A percentile compares a stretch with the other conserved stretches of the same genome.
phyloP scores from a whole-genome alignment of 1,140 invertebrate genomes.

The Achatina immaculata region DNA sequence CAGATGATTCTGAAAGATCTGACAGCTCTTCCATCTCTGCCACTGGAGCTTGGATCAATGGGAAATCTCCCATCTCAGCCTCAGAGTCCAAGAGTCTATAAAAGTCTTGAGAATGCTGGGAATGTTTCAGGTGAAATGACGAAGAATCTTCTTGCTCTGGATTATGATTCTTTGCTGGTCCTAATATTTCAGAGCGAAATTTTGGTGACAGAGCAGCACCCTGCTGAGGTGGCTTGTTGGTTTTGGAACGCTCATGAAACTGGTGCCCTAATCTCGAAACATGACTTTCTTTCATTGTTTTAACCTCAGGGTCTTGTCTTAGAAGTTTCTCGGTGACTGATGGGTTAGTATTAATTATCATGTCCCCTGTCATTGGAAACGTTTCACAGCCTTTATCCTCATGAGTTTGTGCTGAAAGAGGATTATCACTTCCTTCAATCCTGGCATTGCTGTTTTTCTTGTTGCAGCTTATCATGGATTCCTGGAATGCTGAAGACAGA shows the following conservation, averaged over 20 bases:
- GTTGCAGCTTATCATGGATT: constrained; percentile 29
- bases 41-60: constrained; percentile 42
- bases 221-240: constrained; percentile 3
- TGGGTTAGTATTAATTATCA: constrained; percentile 68
- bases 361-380: constrained; percentile 70
- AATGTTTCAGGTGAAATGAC: not conserved
- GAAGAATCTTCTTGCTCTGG: not conserved
- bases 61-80: not conserved
- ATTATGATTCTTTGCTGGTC: constrained; percentile 25
- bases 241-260: not conserved
- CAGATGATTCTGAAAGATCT: constrained; percentile 46
- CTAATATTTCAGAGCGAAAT: constrained; percentile 17
- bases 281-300: constrained; percentile 29
- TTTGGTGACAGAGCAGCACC: constrained; percentile 16
- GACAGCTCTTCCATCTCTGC: constrained; percentile 46
- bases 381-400: constrained; percentile 68
- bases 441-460: constrained; percentile 47
- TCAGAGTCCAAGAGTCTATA: not conserved
- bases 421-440: constrained; percentile 34
- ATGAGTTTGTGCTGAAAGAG: constrained; percentile 32
- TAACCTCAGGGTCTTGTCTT: constrained; percentile 1
- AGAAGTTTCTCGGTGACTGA: constrained; percentile 39
- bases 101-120: not conserved
- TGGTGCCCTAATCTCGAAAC: constrained; percentile 15
- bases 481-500: constrained; percentile 16